Conservation (phyloP, 2,113 vertebrate species). For the Eulemur macaco region DNA sequence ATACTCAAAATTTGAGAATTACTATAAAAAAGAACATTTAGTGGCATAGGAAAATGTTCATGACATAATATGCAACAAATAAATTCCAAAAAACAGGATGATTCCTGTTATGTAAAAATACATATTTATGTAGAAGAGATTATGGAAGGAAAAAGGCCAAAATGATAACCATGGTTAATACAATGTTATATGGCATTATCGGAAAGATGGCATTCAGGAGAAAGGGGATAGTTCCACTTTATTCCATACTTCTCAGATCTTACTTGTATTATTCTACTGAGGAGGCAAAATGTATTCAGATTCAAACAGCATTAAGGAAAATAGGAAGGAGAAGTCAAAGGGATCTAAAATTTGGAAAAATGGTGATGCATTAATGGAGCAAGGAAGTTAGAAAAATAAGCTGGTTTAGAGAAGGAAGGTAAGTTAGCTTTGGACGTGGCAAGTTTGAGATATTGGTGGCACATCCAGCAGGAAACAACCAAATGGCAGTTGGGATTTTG, state of each 20-base stretch:
- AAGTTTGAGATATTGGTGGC: background rate
- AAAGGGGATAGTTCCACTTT: background rate
- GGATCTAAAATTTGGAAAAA: background rate
- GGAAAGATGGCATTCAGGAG: background rate
- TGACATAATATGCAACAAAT: background rate
- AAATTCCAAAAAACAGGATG: background rate
- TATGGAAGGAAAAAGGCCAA: background rate
- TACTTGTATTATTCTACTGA: background rate
- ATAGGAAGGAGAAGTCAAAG: background rate
- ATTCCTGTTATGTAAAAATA: background rate
- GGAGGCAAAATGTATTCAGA: conserved; percentile 9
- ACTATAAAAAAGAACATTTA: background rate
- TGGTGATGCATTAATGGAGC: background rate
- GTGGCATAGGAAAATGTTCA: background rate
- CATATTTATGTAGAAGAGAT: conserved; percentile 24
- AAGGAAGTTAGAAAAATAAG: background rate
- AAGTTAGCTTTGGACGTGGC: conserved; percentile 2
- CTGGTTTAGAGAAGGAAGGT: background rate
- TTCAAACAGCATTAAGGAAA: background rate
- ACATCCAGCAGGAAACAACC: background rate
- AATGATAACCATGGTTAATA: background rate
- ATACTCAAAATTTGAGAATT: conserved; percentile 13
- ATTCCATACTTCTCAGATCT: background rate
- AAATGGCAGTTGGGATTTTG: background rate
- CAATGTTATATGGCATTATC: background rate